Conservation (phyloP, 2,797 vertebrate genomes). For the Manis crassicaudata region DNA sequence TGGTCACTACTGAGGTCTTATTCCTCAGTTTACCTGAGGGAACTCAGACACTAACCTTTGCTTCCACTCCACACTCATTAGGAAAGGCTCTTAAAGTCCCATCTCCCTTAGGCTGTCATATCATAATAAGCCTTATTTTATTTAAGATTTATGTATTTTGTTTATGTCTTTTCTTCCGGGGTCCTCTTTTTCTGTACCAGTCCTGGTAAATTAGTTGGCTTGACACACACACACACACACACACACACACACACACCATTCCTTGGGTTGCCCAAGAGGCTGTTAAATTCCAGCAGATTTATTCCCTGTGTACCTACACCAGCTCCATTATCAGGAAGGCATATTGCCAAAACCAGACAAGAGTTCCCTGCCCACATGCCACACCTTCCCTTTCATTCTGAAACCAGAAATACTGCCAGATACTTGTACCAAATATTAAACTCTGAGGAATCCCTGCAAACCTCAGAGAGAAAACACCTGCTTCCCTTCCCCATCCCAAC, state of each 20-base stretch:
- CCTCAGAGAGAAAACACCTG: background rate
- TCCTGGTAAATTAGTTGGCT: background rate
- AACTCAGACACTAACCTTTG: background rate
- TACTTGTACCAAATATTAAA: background rate
- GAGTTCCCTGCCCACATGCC: background rate
- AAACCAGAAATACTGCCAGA: background rate
- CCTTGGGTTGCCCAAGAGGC: background rate
- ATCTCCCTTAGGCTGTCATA: background rate
- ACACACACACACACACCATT: background rate
- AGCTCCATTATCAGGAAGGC: background rate
- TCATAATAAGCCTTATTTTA: conserved; percentile 4
- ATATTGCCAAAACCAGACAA: background rate
- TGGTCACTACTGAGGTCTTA: background rate
- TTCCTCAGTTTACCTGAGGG: background rate
- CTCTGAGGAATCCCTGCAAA: background rate
- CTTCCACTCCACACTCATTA: background rate
- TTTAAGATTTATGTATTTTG: background rate
- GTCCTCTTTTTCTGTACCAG: background rate
- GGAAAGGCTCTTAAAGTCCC: background rate
- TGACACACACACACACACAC: background rate
- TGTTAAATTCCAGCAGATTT: background rate
- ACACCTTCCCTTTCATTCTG: background rate
- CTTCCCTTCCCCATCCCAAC: background rate
- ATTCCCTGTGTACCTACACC: background rate
- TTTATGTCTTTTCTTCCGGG: background rate